Evolutionary conservation across 2,888 invertebrate genomes (phyloP), one percentile per base, ranked within the genome.

Genomic region (Drosophila longiperda): DNA sequence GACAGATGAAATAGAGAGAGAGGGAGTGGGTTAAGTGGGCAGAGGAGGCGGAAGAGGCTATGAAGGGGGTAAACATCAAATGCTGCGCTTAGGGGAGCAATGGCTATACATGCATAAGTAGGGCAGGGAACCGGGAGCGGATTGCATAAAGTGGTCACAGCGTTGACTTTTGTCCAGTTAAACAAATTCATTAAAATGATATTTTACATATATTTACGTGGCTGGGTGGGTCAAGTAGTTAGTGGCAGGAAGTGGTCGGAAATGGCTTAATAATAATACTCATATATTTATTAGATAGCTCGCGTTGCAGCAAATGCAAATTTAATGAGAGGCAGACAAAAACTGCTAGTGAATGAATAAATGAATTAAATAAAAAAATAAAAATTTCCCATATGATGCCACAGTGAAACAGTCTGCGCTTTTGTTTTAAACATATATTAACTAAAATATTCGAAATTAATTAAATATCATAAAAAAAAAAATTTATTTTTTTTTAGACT

Each of bases 151-250:
- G 40, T 38, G 62, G 36, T 62, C 63, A 36, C 60, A 64, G 60
- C 67, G 52, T 63, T 75, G 66, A 71, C 66, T 76, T 74, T 70
- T 62, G 33, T 59, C 70, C 66, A 48, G 66, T 61, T 67, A 71
- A 78, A 71, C 78, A 78, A 78, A 78, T 78, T 78, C 79, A 78
- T 78, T 78, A 78, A 71, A 78, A 71, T 75, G 71, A 75, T 71
- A 78, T 78, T 78, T 78, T 71, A 68, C 72, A 71, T 57, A 42
- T 70, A 73, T 73, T 48, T 36, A 64, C 64, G 66, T 66, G 53
- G 38, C 48, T 29, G 40, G 29, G 29, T 57, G 57, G 55, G 40
- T 42, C 42, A 32, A 57, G 57, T 57, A 32, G 42, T 57, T 42
- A 15, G 40, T 57, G 57, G 42, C 42, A 57, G 40, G 42, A 57